phyloP scores from a whole-genome alignment of 2,888 invertebrate genomes.

The Cosmia trapezina region DNA sequence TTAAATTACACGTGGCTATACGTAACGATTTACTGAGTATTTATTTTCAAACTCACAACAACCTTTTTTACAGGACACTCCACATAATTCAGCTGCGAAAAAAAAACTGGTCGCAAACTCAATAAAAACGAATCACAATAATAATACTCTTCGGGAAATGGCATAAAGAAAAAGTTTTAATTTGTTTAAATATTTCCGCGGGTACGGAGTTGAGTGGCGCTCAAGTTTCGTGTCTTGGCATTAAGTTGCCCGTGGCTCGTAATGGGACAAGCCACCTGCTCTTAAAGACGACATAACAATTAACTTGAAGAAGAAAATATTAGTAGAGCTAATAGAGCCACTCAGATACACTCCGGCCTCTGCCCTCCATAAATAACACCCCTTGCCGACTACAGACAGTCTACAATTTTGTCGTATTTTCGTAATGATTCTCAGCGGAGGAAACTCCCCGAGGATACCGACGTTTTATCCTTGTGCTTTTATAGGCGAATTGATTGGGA shows the following conservation, averaged over 20 bases:
- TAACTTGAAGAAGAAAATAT: slow-evolving; percentile 89
- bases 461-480: slow-evolving; percentile 81
- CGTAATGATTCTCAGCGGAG: slow-evolving; percentile 84
- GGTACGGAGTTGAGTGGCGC: slow-evolving; percentile 76
- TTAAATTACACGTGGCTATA: slow-evolving; percentile 1
- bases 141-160: slow-evolving; percentile 80
- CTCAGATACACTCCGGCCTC: slow-evolving; percentile 86
- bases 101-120: slow-evolving; percentile 73
- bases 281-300: slow-evolving; percentile 89
- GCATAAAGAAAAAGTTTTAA: slow-evolving; percentile 88
- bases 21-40: not conserved
- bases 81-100: slow-evolving; percentile 35
- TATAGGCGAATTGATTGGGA: slow-evolving; percentile 87
- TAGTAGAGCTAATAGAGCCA: slow-evolving; percentile 88
- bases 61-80: slow-evolving; percentile 34
- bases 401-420: slow-evolving; percentile 87
- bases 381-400: slow-evolving; percentile 80
- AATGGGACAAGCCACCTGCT: slow-evolving; percentile 89
- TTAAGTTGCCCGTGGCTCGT: slow-evolving; percentile 84
- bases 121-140: slow-evolving; percentile 82
- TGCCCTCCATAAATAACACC: slow-evolving; percentile 88
- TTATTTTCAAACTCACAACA: not conserved
- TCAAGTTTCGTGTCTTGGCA: slow-evolving; percentile 83
- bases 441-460: slow-evolving; percentile 76
- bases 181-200: slow-evolving; percentile 89